Base-by-base conservation (phyloP, 2,113 vertebrate genomes). In the Myotis lucifugus region DNA sequence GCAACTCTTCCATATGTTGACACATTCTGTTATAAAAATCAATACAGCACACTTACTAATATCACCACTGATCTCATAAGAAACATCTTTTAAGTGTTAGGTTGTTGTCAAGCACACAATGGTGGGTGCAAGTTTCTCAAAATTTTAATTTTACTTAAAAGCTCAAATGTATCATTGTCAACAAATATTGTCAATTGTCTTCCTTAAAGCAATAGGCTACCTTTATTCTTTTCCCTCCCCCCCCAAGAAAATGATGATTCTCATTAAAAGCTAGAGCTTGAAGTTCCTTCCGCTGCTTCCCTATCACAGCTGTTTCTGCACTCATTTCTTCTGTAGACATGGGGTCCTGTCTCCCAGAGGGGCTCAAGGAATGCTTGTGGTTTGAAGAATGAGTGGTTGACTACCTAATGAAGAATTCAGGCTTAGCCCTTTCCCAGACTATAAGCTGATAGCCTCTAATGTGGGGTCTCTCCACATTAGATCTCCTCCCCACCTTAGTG, bases 1-100 rank as follows among this genome's bases (percentile, higher is more conserved):
- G 74, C 27, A 29, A 56, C 46, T 83, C 61, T 93, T 61, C 59
- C 69, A 46, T 59, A 64, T n/a, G 7, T 25, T 79, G 42, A 76
- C 70, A 50, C 37, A 87, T 79, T 88, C 87, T 59, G 66, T 89
- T 86, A 70, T 70, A 96, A 93, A 92, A 91, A 74, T 74, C 74
- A 91, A 64, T 69, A 29, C 4, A 32, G 37, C 13, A 27, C 34
- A 10, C 40, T 34, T 18, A 69, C 74, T 83, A 69, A 86, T 59
- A 82, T 9, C 8, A 25, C 25, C 46, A 32, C 9, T 77, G 37
- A 90, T 72, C 70, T 94, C 29, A 15, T 50, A 89, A 40, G n/a
- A 69, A 82, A 82, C 67, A 4, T 25, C 23, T 89, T 42, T 79
- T 37, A 88, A 64, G 9, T 48, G 52, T 59, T n/a, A 83, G 13